These are phyloP conservation scores for Chaenocephalus aceratus DNA, from an alignment of 2,113 vertebrate genomes.

Conservation along the genomic window DNA sequence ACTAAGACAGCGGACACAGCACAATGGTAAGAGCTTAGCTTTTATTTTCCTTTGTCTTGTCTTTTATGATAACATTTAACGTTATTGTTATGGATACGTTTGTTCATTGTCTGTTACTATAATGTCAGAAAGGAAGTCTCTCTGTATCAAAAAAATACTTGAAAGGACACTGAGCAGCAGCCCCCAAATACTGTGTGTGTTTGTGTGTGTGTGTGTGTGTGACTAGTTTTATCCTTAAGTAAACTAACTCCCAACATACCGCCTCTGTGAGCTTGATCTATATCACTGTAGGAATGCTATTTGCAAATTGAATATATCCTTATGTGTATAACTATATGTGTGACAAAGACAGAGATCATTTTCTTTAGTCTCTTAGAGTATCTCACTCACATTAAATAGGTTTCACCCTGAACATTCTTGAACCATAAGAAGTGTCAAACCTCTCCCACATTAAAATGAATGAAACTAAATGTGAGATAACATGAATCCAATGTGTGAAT, in stretches of 20 bases:
- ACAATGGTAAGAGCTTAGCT: conserved; percentile 33
- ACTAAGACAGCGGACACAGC: not conserved
- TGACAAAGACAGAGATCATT: not conserved
- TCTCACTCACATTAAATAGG: not conserved
- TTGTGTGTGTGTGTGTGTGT: too few species aligned
- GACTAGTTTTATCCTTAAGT: not conserved
- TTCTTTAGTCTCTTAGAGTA: not conserved
- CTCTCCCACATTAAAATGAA: not conserved
- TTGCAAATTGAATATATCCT: not conserved
- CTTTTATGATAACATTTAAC: not conserved
- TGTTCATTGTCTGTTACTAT: not conserved
- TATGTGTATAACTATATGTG: not conserved
- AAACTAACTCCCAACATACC: not conserved
- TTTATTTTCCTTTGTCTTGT: not conserved
- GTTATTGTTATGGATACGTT: not conserved
- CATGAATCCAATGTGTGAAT: not conserved
- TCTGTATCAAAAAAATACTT: not conserved
- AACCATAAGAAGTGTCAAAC: not conserved
- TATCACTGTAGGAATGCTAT: not conserved
- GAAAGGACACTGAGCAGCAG: not conserved
- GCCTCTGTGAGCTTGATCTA: not conserved
- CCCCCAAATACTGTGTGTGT: not conserved
- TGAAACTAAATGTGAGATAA: not conserved
- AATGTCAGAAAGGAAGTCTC: not conserved
- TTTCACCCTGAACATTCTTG: not conserved